A percentile compares a stretch with the other conserved stretches of the same genome.
Evolutionary conservation across 2,888 invertebrate species (phyloP).

Genomic region (Adela reaumurella): DNA sequence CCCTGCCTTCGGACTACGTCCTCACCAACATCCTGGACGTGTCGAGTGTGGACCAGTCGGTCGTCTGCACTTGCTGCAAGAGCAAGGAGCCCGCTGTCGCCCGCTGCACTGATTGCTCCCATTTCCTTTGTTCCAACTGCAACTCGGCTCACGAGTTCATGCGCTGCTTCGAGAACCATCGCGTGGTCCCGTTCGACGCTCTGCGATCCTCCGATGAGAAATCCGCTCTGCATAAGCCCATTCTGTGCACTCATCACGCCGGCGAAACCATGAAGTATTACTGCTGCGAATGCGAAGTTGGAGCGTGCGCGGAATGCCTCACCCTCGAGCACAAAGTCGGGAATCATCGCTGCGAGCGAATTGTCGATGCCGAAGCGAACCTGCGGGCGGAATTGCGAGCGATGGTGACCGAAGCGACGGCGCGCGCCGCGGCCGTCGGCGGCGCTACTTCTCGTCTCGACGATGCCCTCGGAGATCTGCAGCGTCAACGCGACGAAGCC

Average conservation of each 20-base stretch:
- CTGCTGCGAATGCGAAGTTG: constrained; percentile 82
- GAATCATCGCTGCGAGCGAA: constrained; percentile 78
- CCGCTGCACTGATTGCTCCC: constrained; percentile 91
- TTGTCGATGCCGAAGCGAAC: constrained; percentile 74
- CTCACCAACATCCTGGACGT: constrained; percentile 81
- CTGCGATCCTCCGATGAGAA: constrained; percentile 74
- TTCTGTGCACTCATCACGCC: constrained; percentile 78
- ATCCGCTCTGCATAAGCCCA: constrained; percentile 83
- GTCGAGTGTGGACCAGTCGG: constrained; percentile 68
- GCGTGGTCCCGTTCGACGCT: constrained; percentile 86
- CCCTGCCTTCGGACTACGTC: constrained; percentile 83
- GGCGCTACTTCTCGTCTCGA: constrained; percentile 72
- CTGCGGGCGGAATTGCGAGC: constrained; percentile 74
- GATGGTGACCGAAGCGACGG: constrained; percentile 71
- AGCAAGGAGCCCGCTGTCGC: constrained; percentile 93
- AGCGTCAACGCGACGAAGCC: constrained; percentile 83
- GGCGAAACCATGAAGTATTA: constrained; percentile 84
- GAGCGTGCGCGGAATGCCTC: constrained; percentile 85
- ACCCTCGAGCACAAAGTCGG: constrained; percentile 79
- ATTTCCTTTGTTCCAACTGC: constrained; percentile 90
- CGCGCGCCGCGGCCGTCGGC: constrained; percentile 72
- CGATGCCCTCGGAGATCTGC: constrained; percentile 78
- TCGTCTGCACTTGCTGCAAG: constrained; percentile 92
- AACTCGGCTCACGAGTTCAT: constrained; percentile 95
- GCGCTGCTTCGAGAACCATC: constrained; percentile 95